These are phyloP conservation scores for Crotalus helleri DNA, from an alignment of 2,113 vertebrate genomes.

Conservation along the genomic window DNA sequence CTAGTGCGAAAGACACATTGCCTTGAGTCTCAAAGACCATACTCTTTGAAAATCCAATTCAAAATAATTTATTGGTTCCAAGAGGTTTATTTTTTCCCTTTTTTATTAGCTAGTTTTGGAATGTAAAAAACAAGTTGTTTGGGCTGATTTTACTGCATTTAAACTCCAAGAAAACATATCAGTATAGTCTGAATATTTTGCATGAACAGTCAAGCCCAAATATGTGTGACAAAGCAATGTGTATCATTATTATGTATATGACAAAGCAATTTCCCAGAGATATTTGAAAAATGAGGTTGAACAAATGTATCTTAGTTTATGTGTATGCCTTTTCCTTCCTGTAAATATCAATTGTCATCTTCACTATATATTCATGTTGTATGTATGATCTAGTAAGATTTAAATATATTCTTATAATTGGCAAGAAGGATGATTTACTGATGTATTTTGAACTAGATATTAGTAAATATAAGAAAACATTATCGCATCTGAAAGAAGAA, in stretches of 20 bases:
- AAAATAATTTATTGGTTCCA: not conserved
- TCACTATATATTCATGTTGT: not conserved
- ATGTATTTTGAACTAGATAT: not conserved
- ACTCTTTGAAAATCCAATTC: not conserved
- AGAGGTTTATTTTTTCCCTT: not conserved
- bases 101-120: not conserved
- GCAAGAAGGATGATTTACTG: not conserved
- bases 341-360: not conserved
- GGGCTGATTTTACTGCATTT: not conserved
- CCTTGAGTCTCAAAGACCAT: not conserved
- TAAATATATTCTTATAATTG: not conserved
- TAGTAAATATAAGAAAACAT: not conserved
- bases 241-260: not conserved
- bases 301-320: not conserved
- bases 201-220: not conserved
- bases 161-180: not conserved
- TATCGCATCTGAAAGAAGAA: not conserved
- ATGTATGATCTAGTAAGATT: not conserved
- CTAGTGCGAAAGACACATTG: not conserved
- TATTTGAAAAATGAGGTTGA: not conserved
- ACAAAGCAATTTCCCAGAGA: not conserved
- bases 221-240: not conserved
- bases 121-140: not conserved
- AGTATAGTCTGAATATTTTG: not conserved
- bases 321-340: not conserved